A percentile compares a stretch with the other conserved stretches of the same genome.
Conservation (phyloP, 2,888 invertebrate genomes). For the Agrypnus murinus region DNA sequence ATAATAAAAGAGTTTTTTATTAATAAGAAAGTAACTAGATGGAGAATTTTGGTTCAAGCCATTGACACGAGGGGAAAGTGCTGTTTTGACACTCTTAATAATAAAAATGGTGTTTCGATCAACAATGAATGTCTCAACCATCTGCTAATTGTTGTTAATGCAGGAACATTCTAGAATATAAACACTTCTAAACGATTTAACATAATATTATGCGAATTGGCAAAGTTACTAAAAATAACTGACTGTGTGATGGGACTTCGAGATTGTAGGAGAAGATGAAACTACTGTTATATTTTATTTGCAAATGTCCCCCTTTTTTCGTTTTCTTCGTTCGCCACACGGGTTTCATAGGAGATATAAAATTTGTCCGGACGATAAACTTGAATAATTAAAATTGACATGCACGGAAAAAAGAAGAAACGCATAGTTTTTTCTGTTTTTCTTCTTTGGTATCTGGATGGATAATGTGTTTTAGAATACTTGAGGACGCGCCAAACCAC, state of each 20-base stretch:
- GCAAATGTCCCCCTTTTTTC: background rate
- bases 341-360: background rate
- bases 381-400: constrained; percentile 27
- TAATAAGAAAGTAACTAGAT: background rate
- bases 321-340: background rate
- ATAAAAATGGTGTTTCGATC: background rate
- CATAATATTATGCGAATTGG: background rate
- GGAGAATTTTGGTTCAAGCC: background rate
- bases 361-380: constrained; percentile 29
- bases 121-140: background rate
- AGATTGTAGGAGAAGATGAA: background rate
- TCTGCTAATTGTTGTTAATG: no score
- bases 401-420: constrained; percentile 1
- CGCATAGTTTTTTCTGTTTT: no score
- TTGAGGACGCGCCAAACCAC: no score
- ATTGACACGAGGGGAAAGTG: background rate
- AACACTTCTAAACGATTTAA: background rate
- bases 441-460: no score
- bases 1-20: no score
- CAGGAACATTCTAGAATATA: constrained; percentile 1
- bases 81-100: background rate
- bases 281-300: constrained; percentile 25
- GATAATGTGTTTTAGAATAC: no score
- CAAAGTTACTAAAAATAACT: background rate
- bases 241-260: background rate